Evolutionary conservation across 2,113 vertebrate genomes (phyloP).

Genomic region (Coturnix japonica): DNA sequence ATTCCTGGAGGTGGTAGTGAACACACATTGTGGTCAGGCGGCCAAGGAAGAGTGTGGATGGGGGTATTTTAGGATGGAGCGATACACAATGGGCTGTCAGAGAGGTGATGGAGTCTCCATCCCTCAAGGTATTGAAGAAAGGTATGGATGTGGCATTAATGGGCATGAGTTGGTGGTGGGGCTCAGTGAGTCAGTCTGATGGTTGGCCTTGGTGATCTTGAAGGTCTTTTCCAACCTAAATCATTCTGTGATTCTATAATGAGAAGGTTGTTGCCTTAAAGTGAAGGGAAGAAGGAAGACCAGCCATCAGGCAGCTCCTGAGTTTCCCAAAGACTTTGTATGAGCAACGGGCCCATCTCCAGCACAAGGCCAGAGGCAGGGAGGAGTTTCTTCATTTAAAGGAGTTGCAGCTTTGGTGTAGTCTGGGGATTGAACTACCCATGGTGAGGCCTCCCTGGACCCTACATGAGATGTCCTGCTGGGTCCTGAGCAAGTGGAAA

Average conservation of each 20-base stretch:
- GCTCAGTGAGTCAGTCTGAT: neutral
- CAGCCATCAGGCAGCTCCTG: neutral
- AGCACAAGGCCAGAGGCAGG: neutral
- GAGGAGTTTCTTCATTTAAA: neutral
- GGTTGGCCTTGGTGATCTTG: neutral
- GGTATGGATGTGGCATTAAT: neutral
- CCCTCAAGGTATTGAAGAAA: neutral
- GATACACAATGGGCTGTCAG: rapidly evolving
- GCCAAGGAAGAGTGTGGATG: neutral
- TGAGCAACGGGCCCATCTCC: neutral
- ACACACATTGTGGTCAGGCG: neutral
- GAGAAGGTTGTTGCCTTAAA: neutral
- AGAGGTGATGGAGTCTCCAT: neutral
- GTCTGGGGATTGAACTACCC: neutral
- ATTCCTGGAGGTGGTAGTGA: neutral
- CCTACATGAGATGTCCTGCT: neutral
- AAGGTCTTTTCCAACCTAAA: neutral
- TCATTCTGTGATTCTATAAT: neutral
- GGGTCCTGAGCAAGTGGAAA: neutral
- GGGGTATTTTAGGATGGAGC: neutral
- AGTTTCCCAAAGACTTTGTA: neutral
- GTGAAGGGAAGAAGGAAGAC: neutral
- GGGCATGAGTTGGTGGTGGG: neutral
- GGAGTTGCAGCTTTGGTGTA: neutral
- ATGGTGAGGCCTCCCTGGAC: neutral